A percentile compares a stretch with the other conserved stretches of the same genome.
phyloP scores from a whole-genome alignment of 2,888 invertebrate species.

The Metopia argyrocephala region DNA sequence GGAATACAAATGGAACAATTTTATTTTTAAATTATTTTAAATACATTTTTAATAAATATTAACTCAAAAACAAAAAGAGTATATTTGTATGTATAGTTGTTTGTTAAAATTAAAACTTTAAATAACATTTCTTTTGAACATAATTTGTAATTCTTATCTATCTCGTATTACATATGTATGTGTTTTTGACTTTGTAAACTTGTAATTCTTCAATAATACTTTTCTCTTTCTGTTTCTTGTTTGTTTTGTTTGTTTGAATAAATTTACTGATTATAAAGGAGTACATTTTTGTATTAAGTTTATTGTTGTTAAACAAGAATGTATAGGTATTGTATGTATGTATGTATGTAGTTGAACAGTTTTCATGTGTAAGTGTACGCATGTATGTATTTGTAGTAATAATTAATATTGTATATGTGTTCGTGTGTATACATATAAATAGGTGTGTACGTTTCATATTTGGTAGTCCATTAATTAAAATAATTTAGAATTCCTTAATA shows the following conservation, averaged over 20 bases:
- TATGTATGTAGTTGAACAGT: neutral
- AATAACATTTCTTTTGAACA: constrained; percentile 16
- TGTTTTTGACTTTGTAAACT: constrained; percentile 30
- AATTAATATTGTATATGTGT: neutral
- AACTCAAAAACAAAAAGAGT: no score
- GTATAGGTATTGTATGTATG: neutral
- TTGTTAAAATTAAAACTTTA: constrained; percentile 22
- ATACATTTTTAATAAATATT: no score
- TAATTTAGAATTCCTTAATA: constrained; percentile 9
- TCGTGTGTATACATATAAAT: neutral
- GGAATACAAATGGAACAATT: no score
- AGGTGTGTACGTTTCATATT: constrained; percentile 25
- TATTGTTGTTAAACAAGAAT: constrained; percentile 9
- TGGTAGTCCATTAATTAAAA: neutral
- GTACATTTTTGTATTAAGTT: no score
- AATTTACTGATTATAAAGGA: no score
- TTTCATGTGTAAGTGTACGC: neutral
- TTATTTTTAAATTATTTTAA: no score
- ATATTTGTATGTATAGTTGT: no score
- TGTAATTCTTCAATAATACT: constrained; percentile 46
- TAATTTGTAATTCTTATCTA: constrained; percentile 34
- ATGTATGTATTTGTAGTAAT: neutral
- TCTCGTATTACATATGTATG: neutral
- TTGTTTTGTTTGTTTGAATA: no score
- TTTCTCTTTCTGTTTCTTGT: no score